Base-by-base conservation (phyloP, 2,113 vertebrate genomes). In the Galemys pyrenaicus region DNA sequence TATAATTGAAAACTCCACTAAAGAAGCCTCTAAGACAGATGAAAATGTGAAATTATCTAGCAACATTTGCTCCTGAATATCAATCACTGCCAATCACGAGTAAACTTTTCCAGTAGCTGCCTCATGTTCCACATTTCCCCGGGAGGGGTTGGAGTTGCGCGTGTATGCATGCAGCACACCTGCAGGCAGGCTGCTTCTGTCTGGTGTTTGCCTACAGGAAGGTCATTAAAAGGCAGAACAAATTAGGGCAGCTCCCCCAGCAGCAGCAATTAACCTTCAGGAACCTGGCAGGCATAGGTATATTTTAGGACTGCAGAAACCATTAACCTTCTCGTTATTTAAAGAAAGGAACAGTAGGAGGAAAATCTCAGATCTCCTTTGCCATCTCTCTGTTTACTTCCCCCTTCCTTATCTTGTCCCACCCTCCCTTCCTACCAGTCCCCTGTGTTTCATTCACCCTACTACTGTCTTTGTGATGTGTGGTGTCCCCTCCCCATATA, bases 221-320 rank as follows among this genome's bases (percentile, higher is more conserved):
- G 92, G 94, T 93, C 89, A 65, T 93, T 94, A 92, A 87, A 96
- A 95, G 89, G 80, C 83, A 93, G 60, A 39, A 62, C 87, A 95
- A 91, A 95, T 92, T 80, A 97, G 95, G 87, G 80, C 83, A 95
- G 89, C 80, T 92, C 86, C 94, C 90, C 75, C 32, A 96, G 89
- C 41, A 84, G 87, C 73, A 82, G 89, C 94, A 93, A 95, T 96
- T 97, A 96, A 96, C 95, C 89, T 97, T 97, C 77, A 92, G 95
- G 62, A 96, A 94, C 44, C 73, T 88, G 67, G 62, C 84, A 90
- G 77, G 39, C 93, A 65, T 6, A 92, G 87, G 83, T 95, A 26
- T 89, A 94, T 96, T 97, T 97, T 92, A 97, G 94, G 80, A 94
- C 62, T 54, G 56, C 68, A 87, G 88, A 96, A 96, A 87, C 46